Evolutionary conservation across 2,888 invertebrate species (phyloP), one percentile per base, ranked within the genome.

Genomic region (Metacarcinus magister): DNA sequence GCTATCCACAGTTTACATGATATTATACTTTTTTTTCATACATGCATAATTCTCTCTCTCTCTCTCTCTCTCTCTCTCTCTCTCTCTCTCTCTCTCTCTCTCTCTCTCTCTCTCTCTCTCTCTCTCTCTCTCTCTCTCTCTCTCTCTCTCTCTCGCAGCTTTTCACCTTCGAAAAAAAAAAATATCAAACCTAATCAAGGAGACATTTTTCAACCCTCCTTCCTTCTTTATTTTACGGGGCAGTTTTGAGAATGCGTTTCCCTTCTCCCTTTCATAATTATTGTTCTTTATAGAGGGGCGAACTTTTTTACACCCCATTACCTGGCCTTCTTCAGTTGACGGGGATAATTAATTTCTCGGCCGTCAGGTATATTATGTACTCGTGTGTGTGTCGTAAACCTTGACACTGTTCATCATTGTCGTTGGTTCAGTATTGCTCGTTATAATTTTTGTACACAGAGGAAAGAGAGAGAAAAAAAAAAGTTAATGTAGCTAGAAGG

Each of bases 31-130:
- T n/a, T n/a, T n/a, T n/a, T n/a, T n/a, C n/a, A n/a, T n/a, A n/a
- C n/a, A n/a, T n/a, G n/a, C n/a, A n/a, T n/a, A n/a, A n/a, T n/a
- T 0, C 16, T 54, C 16, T 54, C 3, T 13, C 16, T 54, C 54
- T 10, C 54, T 4, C 0, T 54, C 87, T 87, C 87, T 87, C 87
- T 87, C 87, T 87, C 87, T 87, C 87, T 13, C 16, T 13, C 16
- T 13, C 87, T 87, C 87, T 87, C 87, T 87, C 87, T 87, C 87
- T 87, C 87, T 87, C 87, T 87, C 87, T 87, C 87, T 87, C 87
- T 87, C 87, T 87, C 87, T 87, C 87, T 87, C 87, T 87, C 87
- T 13, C 16, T n/a, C n/a, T n/a, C n/a, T 87, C 3, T 7, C 54
- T 7, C 3, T 54, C 54, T 54, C 54, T 4, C 54, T 0, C 54